Evolutionary conservation across 2,113 vertebrate genomes (phyloP).

Genomic region (Lophura nycthemera): DNA sequence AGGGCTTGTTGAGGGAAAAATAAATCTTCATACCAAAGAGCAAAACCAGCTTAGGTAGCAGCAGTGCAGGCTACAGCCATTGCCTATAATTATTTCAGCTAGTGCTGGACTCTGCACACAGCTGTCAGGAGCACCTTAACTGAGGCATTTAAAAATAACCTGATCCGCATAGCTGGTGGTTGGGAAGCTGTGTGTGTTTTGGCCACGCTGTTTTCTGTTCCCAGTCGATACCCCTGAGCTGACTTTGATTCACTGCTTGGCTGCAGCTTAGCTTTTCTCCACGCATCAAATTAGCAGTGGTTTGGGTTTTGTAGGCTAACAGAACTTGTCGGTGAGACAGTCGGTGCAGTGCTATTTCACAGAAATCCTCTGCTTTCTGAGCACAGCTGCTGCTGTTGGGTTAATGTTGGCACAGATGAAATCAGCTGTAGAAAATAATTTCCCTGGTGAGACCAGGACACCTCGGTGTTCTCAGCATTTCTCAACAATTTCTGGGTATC

Average conservation of each 20-base stretch:
- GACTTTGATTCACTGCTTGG: neutral
- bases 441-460: neutral
- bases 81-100: neutral
- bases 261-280: neutral
- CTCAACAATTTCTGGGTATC: neutral
- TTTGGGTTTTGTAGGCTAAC: neutral
- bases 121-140: neutral
- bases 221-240: neutral
- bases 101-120: neutral
- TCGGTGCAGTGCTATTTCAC: neutral
- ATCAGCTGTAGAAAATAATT: slow-evolving; percentile 9
- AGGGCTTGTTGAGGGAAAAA: neutral
- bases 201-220: neutral
- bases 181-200: neutral
- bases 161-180: neutral
- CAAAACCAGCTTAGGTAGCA: neutral
- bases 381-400: neutral
- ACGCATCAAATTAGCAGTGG: neutral
- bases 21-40: neutral
- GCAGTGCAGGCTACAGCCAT: rapidly evolving
- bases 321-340: rapidly evolving
- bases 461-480: neutral
- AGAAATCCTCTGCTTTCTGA: neutral
- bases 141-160: neutral
- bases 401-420: neutral